phyloP scores from a whole-genome alignment of 2,113 vertebrate genomes.

The Myiagra hebetior region DNA sequence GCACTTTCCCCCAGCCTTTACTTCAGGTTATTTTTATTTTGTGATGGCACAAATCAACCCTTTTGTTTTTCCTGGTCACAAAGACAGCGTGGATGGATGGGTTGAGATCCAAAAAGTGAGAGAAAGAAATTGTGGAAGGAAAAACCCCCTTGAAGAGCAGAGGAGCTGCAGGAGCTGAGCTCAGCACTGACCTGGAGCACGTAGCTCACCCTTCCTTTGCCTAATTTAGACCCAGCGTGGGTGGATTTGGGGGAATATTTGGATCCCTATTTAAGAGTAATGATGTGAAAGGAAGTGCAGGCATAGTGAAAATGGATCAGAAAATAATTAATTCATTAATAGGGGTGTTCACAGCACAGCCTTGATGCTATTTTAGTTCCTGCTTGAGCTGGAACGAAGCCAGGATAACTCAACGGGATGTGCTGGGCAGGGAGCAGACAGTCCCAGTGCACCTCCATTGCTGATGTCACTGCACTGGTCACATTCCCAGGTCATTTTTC shows the following conservation, averaged over 20 bases:
- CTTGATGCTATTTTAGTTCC: not conserved
- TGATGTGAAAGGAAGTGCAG: slow-evolving; percentile 43
- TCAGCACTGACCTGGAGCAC: slow-evolving; percentile 24
- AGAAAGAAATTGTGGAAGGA: not conserved
- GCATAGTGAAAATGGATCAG: slow-evolving; percentile 30
- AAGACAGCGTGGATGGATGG: not conserved
- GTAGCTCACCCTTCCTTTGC: not conserved
- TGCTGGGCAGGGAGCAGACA: not conserved
- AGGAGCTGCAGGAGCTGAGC: not conserved
- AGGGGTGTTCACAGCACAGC: not conserved
- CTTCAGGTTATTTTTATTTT: not conserved
- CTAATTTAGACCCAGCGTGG: not conserved
- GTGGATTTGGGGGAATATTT: not conserved
- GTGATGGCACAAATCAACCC: not conserved
- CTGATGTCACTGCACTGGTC: not conserved
- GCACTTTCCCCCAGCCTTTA: not conserved
- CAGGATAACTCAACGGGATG: not conserved
- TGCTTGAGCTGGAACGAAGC: not conserved
- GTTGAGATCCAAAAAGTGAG: not conserved
- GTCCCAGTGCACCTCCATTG: not conserved
- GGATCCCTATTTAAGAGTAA: not conserved
- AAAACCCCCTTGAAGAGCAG: not conserved
- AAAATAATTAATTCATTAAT: not conserved
- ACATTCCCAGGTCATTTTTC: not conserved
- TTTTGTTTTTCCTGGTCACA: not conserved